phyloP scores from a whole-genome alignment of 1,140 invertebrate species.

The Macrocentrus cingulum region DNA sequence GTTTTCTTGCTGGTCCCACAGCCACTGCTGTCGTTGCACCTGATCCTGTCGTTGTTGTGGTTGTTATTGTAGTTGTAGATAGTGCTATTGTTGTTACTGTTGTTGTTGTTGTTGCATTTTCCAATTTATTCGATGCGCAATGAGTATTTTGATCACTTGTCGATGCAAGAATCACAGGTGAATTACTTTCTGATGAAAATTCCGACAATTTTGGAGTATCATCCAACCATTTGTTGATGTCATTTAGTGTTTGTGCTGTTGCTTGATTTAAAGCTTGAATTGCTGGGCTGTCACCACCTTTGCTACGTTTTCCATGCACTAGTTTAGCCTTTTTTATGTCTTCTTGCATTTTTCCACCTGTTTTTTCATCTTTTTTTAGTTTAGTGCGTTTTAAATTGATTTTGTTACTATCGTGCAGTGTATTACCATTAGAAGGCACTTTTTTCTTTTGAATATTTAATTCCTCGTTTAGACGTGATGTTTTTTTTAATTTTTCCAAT shows the following conservation, averaged over 20 bases:
- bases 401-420: conserved; percentile 45
- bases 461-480: conserved; percentile 37
- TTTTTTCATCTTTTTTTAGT: conserved; percentile 43
- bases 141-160: conserved; percentile 38
- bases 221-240: conserved; percentile 86
- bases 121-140: conserved; percentile 34
- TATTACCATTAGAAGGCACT: conserved; percentile 58
- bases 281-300: conserved; percentile 58
- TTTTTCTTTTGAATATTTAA: conserved; percentile 48
- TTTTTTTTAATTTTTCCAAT: conserved; percentile 59
- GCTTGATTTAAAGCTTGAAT: conserved; percentile 76
- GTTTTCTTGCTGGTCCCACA: no score
- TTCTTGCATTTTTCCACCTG: conserved; percentile 36
- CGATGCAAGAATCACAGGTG: conserved; percentile 59
- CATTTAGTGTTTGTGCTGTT: conserved; percentile 81
- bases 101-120: conserved; percentile 31
- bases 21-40: no score
- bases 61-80: no score
- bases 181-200: conserved; percentile 74
- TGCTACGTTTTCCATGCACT: conserved; percentile 45
- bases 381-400: conserved; percentile 44
- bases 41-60: no score
- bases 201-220: conserved; percentile 75
- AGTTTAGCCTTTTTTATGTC: conserved; percentile 49
- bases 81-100: no score